A percentile compares a stretch with the other conserved stretches of the same genome.
Conservation (phyloP, 2,888 invertebrate species). For the Nomada goodeniana region DNA sequence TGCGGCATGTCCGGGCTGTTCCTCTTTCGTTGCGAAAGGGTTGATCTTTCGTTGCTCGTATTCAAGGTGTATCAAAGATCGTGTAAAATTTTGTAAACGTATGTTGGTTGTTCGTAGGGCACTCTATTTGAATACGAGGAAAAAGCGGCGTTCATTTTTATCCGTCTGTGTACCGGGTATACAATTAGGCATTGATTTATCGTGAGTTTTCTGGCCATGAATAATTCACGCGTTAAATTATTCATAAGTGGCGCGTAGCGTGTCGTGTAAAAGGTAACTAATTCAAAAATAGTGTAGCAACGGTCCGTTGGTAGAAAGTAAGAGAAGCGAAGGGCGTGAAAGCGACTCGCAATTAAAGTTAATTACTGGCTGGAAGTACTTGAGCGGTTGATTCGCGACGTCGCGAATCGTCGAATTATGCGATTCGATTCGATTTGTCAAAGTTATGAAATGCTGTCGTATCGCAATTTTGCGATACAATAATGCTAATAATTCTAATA, state of each 20-base stretch:
- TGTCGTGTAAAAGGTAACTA: constrained; percentile 61
- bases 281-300: constrained; percentile 65
- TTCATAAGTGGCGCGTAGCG: constrained; percentile 70
- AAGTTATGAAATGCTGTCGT: too few relatives aligned
- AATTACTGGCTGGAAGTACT: constrained; percentile 49
- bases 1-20: too few relatives aligned
- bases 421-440: too few relatives aligned
- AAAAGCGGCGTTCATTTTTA: constrained; percentile 35
- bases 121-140: constrained; percentile 36
- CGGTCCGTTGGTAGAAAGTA: background rate
- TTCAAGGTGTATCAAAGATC: too few relatives aligned
- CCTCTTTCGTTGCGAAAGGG: too few relatives aligned
- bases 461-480: too few relatives aligned
- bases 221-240: constrained; percentile 68
- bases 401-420: background rate
- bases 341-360: constrained; percentile 62
- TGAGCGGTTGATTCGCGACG: constrained; percentile 20
- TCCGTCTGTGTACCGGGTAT: constrained; percentile 55
- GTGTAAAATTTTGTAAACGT: background rate
- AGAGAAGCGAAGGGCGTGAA: constrained; percentile 37
- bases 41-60: too few relatives aligned
- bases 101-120: background rate
- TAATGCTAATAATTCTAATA: too few relatives aligned
- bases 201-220: constrained; percentile 54
- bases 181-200: constrained; percentile 65